phyloP scores from a whole-genome alignment of 30 jellyfish, hydroid and myxozoan species.

The Chironex yamaguchii region DNA sequence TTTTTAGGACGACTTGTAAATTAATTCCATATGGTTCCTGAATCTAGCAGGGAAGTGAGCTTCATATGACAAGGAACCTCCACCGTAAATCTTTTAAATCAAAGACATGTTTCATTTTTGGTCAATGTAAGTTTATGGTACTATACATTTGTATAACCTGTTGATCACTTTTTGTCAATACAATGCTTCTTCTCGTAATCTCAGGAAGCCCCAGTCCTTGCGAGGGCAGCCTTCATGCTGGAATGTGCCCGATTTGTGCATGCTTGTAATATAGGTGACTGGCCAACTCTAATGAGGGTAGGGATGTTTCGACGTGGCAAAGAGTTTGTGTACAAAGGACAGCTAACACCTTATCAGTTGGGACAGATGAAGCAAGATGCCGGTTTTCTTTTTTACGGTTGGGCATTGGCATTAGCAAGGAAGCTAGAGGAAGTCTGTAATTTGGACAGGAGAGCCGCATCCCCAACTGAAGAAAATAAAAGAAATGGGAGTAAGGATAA shows the following conservation, averaged over 20 bases:
- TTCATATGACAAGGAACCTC: too few relatives aligned
- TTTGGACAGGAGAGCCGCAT: slow-evolving; percentile 3
- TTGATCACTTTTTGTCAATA: background rate
- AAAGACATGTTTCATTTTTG: too few relatives aligned
- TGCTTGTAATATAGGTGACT: slow-evolving; percentile 77
- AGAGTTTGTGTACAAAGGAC: slow-evolving; percentile 34
- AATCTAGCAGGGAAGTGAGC: too few relatives aligned
- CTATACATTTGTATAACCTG: background rate
- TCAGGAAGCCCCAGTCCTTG: slow-evolving; percentile 95
- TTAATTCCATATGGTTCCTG: too few relatives aligned
- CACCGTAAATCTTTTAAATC: too few relatives aligned
- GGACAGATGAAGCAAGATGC: slow-evolving; percentile 71
- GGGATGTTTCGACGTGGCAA: background rate
- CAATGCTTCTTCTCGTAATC: too few relatives aligned
- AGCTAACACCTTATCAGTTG: background rate
- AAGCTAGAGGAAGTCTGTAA: slow-evolving; percentile 66
- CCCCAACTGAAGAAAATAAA: background rate
- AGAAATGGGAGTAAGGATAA: too few relatives aligned
- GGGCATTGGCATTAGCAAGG: slow-evolving; percentile 90
- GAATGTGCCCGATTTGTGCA: slow-evolving; percentile 89
- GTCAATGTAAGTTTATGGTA: too few relatives aligned
- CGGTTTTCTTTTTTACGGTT: slow-evolving; percentile 78
- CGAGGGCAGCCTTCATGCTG: slow-evolving; percentile 86
- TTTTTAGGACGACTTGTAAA: too few relatives aligned
- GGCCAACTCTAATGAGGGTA: slow-evolving; percentile 58